Conservation (phyloP, 2,797 vertebrate species). For the Gymnothorax javanicus region DNA sequence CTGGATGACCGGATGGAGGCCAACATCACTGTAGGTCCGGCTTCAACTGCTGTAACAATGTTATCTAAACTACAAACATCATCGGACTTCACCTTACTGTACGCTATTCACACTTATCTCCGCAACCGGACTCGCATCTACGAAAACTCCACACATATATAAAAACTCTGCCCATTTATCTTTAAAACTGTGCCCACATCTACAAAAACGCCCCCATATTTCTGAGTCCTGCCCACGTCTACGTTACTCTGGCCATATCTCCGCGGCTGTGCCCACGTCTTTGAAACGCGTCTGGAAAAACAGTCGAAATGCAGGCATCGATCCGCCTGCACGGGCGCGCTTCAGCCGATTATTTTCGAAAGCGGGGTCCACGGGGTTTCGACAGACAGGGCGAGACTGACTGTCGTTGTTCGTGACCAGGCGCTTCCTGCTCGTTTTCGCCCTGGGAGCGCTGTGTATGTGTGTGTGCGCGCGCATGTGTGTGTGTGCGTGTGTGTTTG, state of each 20-base stretch:
- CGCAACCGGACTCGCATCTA: too few relatives aligned
- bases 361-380: background rate
- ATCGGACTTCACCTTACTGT: background rate
- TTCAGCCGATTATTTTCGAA: background rate
- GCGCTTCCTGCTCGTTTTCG: background rate
- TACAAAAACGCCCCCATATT: too few relatives aligned
- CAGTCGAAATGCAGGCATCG: too few relatives aligned
- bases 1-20: constrained; percentile 68
- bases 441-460: background rate
- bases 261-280: background rate
- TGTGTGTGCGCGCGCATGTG: background rate
- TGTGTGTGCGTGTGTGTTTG: background rate
- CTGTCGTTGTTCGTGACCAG: background rate
- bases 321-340: background rate
- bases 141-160: too few relatives aligned
- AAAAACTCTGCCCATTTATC: background rate
- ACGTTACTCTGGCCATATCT: too few relatives aligned
- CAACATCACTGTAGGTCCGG: constrained; percentile 28
- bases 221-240: too few relatives aligned
- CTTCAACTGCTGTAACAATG: background rate
- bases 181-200: too few relatives aligned
- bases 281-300: background rate
- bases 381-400: background rate
- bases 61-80: background rate
- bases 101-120: background rate